Base-by-base conservation (phyloP, 2,888 invertebrate species). In the Cotesia congregata region DNA sequence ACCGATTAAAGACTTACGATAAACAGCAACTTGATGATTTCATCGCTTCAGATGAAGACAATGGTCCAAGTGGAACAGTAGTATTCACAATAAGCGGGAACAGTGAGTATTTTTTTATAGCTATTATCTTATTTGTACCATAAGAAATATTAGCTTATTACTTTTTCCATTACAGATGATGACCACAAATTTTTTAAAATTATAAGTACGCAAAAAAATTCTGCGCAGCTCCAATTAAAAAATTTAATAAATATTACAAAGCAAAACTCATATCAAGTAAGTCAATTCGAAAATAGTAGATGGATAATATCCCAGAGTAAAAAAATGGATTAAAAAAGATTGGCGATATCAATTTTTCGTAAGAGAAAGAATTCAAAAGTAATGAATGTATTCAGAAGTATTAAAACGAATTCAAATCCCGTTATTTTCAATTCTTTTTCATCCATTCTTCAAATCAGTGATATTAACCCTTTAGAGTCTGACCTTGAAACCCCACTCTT, bases 11-110 rank as follows among this genome's bases (percentile, higher is more conserved):
- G 77, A 84, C 80, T 59, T 86, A 91, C 38, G 88, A 90, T 62
- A 89, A 88, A 0, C 87, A 86, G 5, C 85, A 87, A 71, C 81
- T 93, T 50, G 86, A 87, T 7, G 85, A 90, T 5, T 89, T 93
- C 59, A 76, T 86, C 17, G 93, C 92, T 0, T 90, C 89, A 0
- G 93, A 93, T 83, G 90, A 91, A 30, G 93, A 93, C 82, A 91
- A 91, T 0, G 90, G 92, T 0, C 86, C 90, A 20, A 93, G 92
- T 64, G 93, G 92, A 67, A 82, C 85, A 5, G 91, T 93, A 15
- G 89, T 88, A 7, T 93, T 93, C 83, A 83, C 87, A 59, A 85
- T 92, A 1, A 79, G 80, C 0, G 90, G 90, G 4, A 82, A 90
- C 74, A 90, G 92, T 91, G 83, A 83, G 70, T 61, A 30, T 68